Evolutionary conservation across 2,888 invertebrate species (phyloP).

Genomic region (Acanthosepion lycidas): DNA sequence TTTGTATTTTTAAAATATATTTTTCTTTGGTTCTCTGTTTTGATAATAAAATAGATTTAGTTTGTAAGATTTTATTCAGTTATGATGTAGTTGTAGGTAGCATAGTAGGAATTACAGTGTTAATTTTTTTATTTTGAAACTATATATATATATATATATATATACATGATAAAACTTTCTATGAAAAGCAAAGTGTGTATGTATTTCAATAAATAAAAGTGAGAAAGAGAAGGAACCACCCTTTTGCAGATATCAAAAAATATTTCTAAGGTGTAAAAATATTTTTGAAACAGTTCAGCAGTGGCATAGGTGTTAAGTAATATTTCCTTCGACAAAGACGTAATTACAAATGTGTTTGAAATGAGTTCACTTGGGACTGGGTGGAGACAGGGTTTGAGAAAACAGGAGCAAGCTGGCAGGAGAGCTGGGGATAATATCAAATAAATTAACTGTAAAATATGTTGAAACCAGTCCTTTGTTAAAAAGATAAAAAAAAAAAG

Average conservation of each 20-base stretch:
- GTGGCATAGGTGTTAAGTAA: neutral
- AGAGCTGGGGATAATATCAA: neutral
- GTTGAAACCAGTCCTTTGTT: neutral
- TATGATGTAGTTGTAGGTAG: no score
- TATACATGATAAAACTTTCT: no score
- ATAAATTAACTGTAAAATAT: neutral
- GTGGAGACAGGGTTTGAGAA: no score
- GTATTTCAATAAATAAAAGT: neutral
- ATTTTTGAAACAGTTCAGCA: neutral
- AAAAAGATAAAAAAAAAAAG: neutral
- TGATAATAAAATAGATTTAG: no score
- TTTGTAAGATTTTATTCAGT: no score
- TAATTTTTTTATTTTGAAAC: no score
- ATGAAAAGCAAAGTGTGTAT: no score
- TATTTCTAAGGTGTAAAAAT: neutral
- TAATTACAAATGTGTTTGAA: neutral
- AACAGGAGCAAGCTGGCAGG: neutral
- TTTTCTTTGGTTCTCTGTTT: no score
- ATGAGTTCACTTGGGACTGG: neutral
- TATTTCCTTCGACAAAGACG: conserved; percentile 7
- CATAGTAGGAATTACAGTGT: no score
- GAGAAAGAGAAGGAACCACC: neutral
- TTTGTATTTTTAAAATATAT: no score
- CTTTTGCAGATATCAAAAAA: neutral
- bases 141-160: no score